Percentiles rank a stretch among this genome's conserved stretches.
These are phyloP conservation scores for Chironex yamaguchii DNA, from an alignment of 30 jellyfish, hydroid and myxozoan genomes.

Conservation along the genomic window DNA sequence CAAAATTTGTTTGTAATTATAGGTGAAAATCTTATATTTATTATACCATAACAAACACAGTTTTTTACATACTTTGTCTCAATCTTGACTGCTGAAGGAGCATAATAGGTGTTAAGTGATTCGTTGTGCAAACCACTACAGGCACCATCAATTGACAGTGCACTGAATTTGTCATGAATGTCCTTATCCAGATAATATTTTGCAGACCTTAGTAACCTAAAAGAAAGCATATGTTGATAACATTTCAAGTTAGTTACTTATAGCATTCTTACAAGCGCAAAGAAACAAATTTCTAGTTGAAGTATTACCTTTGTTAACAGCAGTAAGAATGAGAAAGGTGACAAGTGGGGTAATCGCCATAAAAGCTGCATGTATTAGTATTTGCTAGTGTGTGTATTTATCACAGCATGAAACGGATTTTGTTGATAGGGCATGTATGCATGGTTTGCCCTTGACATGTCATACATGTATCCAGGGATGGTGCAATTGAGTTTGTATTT, in stretches of 20 bases:
- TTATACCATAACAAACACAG: not conserved
- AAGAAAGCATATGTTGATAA: not conserved
- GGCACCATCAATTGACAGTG: slow-evolving; percentile 79
- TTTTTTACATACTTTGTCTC: slow-evolving; percentile 85
- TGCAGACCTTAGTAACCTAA: slow-evolving; percentile 93
- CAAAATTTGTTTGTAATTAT: no score
- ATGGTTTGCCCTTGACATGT: no score
- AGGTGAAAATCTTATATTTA: no score
- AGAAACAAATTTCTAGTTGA: not conserved
- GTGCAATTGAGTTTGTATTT: no score
- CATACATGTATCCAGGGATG: no score
- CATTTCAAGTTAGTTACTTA: not conserved
- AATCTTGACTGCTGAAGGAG: slow-evolving; percentile 86
- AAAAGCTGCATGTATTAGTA: no score
- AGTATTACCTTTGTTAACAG: not conserved
- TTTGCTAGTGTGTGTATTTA: no score
- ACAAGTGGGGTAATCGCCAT: not conserved
- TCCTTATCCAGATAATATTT: slow-evolving; percentile 91
- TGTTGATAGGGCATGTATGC: no score
- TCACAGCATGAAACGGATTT: no score
- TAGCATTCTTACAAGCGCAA: not conserved
- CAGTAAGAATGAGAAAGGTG: not conserved
- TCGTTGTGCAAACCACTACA: slow-evolving; percentile 82
- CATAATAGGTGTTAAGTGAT: slow-evolving; percentile 71
- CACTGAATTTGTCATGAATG: slow-evolving; percentile 85